Evolutionary conservation across 2,113 vertebrate species (phyloP).

Genomic region (Benitochromis conjunctus): DNA sequence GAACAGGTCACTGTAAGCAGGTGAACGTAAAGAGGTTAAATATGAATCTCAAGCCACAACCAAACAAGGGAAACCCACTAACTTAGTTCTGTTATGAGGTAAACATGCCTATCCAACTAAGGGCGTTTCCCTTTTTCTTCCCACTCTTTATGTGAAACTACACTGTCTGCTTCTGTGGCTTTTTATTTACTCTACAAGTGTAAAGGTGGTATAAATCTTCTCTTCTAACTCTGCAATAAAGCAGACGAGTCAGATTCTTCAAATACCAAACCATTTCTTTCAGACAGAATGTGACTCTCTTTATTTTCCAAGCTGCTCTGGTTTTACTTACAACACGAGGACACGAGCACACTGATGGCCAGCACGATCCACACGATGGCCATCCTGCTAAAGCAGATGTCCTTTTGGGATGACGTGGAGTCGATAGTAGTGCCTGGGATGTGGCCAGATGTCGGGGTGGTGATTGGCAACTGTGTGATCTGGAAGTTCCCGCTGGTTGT

Average conservation of each 20-base stretch:
- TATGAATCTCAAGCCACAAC: neutral
- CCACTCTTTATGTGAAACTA: neutral
- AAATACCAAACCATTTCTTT: neutral
- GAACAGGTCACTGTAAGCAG: neutral
- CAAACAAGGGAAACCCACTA: neutral
- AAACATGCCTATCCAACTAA: neutral
- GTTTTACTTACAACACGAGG: constrained; percentile 89
- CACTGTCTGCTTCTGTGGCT: neutral
- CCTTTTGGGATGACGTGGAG: constrained; percentile 78
- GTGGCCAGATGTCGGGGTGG: constrained; percentile 78
- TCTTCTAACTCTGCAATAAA: neutral
- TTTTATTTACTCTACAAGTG: neutral
- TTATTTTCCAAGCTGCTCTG: neutral
- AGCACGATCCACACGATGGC: constrained; percentile 95
- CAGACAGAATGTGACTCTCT: neutral
- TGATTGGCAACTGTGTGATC: constrained; percentile 84
- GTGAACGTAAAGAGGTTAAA: neutral
- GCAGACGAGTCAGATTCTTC: neutral
- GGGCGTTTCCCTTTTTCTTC: neutral
- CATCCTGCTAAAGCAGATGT: constrained; percentile 93
- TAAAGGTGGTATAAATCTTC: neutral
- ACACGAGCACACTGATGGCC: constrained; percentile 92
- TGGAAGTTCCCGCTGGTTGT: constrained; percentile 84
- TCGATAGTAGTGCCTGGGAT: constrained; percentile 80
- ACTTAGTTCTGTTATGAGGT: neutral